Conservation (phyloP, 2,113 vertebrate species). For the Empidonax traillii region DNA sequence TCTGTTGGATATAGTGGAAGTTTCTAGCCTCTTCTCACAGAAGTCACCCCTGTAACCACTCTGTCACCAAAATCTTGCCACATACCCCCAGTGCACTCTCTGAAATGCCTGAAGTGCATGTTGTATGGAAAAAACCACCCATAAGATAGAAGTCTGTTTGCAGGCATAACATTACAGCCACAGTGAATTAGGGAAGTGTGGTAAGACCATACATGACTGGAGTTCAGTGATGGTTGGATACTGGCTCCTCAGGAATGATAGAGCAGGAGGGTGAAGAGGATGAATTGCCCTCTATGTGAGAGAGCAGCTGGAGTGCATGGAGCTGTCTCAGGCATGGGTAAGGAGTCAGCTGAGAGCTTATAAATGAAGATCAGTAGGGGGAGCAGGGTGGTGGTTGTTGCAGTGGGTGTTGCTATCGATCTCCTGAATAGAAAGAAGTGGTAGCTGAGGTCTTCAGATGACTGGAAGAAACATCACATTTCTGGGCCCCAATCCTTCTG, state of each 20-base stretch:
- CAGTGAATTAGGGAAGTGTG: background rate
- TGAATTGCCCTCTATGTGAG: background rate
- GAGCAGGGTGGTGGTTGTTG: background rate
- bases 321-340: accelerated
- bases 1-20: background rate
- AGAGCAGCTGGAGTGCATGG: background rate
- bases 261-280: background rate
- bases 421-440: background rate
- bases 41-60: accelerated
- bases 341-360: background rate
- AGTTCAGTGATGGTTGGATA: background rate
- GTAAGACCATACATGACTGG: background rate
- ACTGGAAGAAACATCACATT: background rate
- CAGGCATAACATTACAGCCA: background rate
- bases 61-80: background rate
- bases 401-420: background rate
- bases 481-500: too few species aligned
- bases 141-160: background rate
- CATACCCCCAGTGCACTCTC: background rate
- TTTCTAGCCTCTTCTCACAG: background rate
- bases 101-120: background rate
- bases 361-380: background rate
- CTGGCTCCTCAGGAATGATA: background rate
- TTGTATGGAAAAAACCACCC: background rate
- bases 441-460: background rate